Percentiles rank a stretch among this genome's conserved stretches.
These are phyloP conservation scores for Squalus acanthias DNA, from an alignment of 2,797 vertebrate genomes.

Conservation along the genomic window DNA sequence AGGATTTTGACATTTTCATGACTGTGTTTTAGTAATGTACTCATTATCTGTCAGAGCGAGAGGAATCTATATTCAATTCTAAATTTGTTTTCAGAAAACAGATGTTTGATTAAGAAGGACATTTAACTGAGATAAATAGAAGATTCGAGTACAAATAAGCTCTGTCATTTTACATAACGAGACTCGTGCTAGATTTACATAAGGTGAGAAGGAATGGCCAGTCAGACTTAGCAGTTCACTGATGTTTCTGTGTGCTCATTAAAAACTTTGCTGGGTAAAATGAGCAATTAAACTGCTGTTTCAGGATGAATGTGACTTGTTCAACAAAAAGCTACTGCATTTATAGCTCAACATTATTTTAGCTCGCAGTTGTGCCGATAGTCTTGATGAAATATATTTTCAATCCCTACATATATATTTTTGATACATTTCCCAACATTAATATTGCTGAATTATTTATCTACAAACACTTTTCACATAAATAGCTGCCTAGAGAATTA, in stretches of 20 bases:
- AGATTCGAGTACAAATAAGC: background rate
- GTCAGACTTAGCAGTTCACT: background rate
- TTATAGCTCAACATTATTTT: background rate
- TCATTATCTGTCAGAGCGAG: constrained; percentile 7
- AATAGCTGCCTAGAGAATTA: background rate
- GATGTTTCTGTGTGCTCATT: background rate
- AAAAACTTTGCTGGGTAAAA: background rate
- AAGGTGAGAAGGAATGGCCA: background rate
- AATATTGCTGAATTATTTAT: background rate
- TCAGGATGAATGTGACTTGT: background rate
- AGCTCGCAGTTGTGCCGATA: background rate
- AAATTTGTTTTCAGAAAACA: constrained; percentile 29
- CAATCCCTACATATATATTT: too few species aligned
- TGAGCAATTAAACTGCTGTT: background rate
- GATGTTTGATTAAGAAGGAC: constrained; percentile 18
- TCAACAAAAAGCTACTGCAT: background rate
- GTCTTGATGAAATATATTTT: too few species aligned
- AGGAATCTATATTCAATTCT: background rate
- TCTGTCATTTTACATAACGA: background rate
- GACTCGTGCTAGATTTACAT: background rate
- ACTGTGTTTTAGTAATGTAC: constrained; percentile 4
- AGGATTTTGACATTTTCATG: background rate
- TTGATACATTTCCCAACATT: background rate
- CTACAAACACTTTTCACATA: background rate
- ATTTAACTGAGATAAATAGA: constrained; percentile 4